Conservation (phyloP, 2,797 vertebrate genomes). For the Coreius guichenoti region DNA sequence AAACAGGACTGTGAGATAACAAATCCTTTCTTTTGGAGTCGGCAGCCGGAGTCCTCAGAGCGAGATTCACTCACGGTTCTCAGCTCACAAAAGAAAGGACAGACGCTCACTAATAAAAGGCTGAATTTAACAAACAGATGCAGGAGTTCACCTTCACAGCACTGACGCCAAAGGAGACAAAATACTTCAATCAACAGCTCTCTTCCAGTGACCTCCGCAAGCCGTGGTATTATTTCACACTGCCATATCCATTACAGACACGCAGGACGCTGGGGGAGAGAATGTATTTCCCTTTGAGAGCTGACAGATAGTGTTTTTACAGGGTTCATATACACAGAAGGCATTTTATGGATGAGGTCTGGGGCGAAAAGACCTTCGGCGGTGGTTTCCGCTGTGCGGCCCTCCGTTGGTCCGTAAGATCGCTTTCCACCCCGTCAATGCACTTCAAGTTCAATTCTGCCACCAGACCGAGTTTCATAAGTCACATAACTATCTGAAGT, state of each 20-base stretch:
- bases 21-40: slow-evolving; percentile 35
- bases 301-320: slow-evolving; percentile 48
- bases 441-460: slow-evolving; percentile 79
- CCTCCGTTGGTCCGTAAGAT: slow-evolving; percentile 81
- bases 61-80: slow-evolving; percentile 19
- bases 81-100: slow-evolving; percentile 39
- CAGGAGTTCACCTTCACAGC: slow-evolving; percentile 51
- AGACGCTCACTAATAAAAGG: slow-evolving; percentile 30
- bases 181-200: slow-evolving; percentile 56
- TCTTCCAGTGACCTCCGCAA: slow-evolving; percentile 53
- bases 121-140: slow-evolving; percentile 49
- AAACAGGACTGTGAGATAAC: neutral
- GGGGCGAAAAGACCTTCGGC: slow-evolving; percentile 68
- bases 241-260: slow-evolving; percentile 57
- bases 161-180: slow-evolving; percentile 39
- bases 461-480: slow-evolving; percentile 66
- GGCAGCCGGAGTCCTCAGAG: slow-evolving; percentile 24
- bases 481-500: too few relatives aligned
- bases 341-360: slow-evolving; percentile 53
- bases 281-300: slow-evolving; percentile 42
- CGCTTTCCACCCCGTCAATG: slow-evolving; percentile 77
- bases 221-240: slow-evolving; percentile 56
- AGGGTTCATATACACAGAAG: slow-evolving; percentile 44
- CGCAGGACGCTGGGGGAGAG: slow-evolving; percentile 35
- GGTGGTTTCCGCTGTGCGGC: slow-evolving; percentile 72